phyloP scores from a whole-genome alignment of 2,113 vertebrate genomes.

The Ptyas mucosa region DNA sequence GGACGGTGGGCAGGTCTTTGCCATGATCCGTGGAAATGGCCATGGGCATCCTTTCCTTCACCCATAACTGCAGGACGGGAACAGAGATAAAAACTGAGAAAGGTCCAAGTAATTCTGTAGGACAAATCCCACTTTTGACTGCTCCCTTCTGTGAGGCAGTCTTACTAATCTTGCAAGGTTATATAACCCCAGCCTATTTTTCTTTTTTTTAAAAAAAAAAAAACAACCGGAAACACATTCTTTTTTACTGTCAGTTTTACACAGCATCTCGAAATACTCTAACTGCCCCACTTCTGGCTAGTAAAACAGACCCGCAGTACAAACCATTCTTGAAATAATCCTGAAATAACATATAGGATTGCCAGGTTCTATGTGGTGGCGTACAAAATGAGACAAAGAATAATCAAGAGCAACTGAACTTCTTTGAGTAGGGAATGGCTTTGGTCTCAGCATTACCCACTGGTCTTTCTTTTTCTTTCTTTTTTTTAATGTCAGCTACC shows the following conservation, averaged over 20 bases:
- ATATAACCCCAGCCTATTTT: background rate
- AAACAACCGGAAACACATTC: background rate
- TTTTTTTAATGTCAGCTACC: background rate
- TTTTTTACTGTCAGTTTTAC: background rate
- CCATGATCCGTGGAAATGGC: constrained; percentile 88
- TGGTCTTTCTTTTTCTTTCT: background rate
- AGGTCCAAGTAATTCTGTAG: background rate
- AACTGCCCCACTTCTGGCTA: background rate
- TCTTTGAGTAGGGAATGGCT: background rate
- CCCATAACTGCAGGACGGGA: constrained; percentile 77
- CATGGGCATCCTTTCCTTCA: constrained; percentile 85
- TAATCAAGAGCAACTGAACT: background rate
- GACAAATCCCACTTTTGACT: background rate
- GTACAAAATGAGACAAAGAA: background rate
- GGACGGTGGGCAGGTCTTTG: constrained; percentile 88
- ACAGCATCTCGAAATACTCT: background rate
- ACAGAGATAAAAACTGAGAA: background rate
- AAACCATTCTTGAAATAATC: background rate
- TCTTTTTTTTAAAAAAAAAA: background rate
- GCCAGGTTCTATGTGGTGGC: background rate
- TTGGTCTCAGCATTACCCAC: background rate
- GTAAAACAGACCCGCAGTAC: background rate
- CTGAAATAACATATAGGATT: too few relatives aligned
- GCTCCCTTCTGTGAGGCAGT: background rate
- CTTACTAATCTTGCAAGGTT: background rate